phyloP scores from a whole-genome alignment of 2,797 vertebrate species.

The Knipowitschia caucasica region DNA sequence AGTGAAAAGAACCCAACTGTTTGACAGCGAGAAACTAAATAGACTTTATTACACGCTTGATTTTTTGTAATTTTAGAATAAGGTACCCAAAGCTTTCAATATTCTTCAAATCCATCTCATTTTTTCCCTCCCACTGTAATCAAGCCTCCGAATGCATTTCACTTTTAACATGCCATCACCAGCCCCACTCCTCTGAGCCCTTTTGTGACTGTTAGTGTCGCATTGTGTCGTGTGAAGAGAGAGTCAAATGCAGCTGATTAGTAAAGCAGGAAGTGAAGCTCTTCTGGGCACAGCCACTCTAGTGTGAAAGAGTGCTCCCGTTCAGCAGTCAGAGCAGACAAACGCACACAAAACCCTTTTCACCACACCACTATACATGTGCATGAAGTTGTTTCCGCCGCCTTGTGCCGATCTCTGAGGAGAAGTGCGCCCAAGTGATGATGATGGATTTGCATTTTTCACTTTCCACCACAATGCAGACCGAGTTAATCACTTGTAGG shows the following conservation, averaged over 20 bases:
- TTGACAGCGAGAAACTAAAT: too few species aligned
- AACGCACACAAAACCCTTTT: conserved; percentile 45
- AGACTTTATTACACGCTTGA: too few species aligned
- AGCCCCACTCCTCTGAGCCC: background rate
- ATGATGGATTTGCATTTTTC: conserved; percentile 38
- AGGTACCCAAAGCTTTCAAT: background rate
- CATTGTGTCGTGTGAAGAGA: background rate
- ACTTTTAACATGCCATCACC: conserved; percentile 2
- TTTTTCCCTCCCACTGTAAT: conserved; percentile 4
- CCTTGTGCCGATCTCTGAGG: conserved; percentile 43
- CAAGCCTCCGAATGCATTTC: conserved; percentile 4
- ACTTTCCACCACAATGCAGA: conserved; percentile 21
- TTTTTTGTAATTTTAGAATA: too few species aligned
- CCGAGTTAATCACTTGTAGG: background rate
- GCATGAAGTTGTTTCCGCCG: conserved; percentile 24
- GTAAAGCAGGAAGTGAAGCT: conserved; percentile 53
- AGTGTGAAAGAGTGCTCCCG: conserved; percentile 52
- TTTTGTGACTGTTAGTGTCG: conserved; percentile 17
- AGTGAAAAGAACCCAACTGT: too few species aligned
- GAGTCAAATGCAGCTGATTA: conserved; percentile 47
- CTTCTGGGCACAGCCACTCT: conserved; percentile 45
- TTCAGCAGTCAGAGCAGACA: conserved; percentile 49
- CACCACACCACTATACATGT: conserved; percentile 21
- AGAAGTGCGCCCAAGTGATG: conserved; percentile 25
- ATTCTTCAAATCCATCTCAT: background rate